Percentiles rank a stretch among this genome's conserved stretches.
phyloP scores from a whole-genome alignment of 2,797 vertebrate species.

The Manis pentadactyla region DNA sequence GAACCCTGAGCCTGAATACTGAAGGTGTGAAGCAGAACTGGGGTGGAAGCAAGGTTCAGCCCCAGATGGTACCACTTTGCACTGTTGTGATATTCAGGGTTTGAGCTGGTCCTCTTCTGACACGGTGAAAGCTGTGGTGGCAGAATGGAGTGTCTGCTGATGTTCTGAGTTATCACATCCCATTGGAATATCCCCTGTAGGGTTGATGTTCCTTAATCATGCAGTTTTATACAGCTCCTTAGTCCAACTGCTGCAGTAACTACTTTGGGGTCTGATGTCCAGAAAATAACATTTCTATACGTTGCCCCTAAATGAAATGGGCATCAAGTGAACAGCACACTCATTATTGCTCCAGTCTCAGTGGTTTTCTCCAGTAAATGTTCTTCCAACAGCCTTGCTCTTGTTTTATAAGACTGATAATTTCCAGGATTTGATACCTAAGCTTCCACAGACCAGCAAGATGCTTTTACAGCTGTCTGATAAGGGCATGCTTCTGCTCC shows the following conservation, averaged over 20 bases:
- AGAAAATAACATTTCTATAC: neutral
- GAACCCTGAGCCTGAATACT: neutral
- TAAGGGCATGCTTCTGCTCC: neutral
- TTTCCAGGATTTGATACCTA: neutral
- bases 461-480: neutral
- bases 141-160: neutral
- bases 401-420: neutral
- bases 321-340: neutral
- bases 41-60: neutral
- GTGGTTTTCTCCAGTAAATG: neutral
- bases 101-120: neutral
- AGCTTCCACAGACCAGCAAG: neutral
- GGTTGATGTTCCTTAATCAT: neutral
- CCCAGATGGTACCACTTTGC: neutral
- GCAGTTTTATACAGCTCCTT: neutral
- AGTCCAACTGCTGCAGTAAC: neutral
- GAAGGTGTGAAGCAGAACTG: neutral
- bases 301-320: neutral
- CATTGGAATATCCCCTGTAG: neutral
- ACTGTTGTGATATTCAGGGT: neutral
- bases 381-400: neutral
- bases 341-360: neutral
- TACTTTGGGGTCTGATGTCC: neutral
- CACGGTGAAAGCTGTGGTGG: neutral
- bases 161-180: neutral